Base-by-base conservation (phyloP, 1,140 invertebrate genomes). In the Apis dorsata region DNA sequence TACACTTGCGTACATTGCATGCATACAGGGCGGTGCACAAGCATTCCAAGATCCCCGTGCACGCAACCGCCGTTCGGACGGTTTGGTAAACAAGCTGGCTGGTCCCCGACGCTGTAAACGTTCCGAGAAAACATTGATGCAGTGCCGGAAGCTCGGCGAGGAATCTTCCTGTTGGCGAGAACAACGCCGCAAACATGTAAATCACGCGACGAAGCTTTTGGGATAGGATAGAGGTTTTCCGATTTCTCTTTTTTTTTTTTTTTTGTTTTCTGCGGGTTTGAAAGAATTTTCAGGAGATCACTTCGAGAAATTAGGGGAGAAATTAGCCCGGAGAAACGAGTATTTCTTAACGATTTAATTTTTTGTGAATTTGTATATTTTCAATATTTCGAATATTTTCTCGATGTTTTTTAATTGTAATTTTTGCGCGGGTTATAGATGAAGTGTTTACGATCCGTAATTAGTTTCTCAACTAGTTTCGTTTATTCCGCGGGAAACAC, bases 81-180 rank as follows among this genome's bases (percentile, higher is more conserved):
- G 24, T 63, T 78, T 63, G 65, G 85, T 75, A 89, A 88, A 86
- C 85, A 87, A 86, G 24, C 44, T 63, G 44, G 44, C 60, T 59
- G 71, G 55, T 44, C 66, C 65, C 71, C n/a, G 86, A 78, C 75
- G 63, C 78, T 83, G 82, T 84, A 86, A 89, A 85, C 85, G 72
- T 68, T 65, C 83, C 81, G 73, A 79, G 85, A 87, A 88, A 88
- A 89, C 88, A 89, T 89, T 85, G 85, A 87, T 24, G 69, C 60
- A 59, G 28, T 13, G 11, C 53, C 65, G 81, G 63, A 84, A 84
- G 44, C 66, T 17, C 66, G 60, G 55, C 68, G 65, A 66, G 72
- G 74, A 80, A 79, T 55, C 74, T 65, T 74, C 63, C 57, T 53
- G 28, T 19, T 9, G 69, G 24, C 15, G 62, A 51, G 81, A 87